Percentiles rank a stretch among this genome's conserved stretches.
Conservation (phyloP, 1,140 invertebrate genomes). For the Saccostrea echinata region DNA sequence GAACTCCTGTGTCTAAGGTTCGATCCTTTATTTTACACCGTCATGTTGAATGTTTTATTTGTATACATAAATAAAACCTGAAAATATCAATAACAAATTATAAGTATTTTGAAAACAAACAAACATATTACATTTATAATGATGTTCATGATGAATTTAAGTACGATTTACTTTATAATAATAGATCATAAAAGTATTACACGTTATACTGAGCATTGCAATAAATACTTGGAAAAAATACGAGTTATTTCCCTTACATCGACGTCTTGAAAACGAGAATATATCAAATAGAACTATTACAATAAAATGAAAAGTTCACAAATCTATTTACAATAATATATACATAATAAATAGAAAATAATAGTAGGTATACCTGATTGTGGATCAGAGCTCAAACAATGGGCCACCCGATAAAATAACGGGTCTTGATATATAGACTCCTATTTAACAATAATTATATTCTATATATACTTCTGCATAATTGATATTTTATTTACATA, state of each 20-base stretch:
- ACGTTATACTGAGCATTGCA: background rate
- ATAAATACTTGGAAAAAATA: too few relatives aligned
- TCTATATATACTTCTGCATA: too few relatives aligned
- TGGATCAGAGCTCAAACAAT: background rate
- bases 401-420: background rate
- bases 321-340: background rate
- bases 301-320: background rate
- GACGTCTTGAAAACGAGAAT: background rate
- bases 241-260: background rate
- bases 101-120: constrained; percentile 3
- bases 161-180: background rate
- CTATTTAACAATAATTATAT: too few relatives aligned
- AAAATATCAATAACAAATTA: background rate
- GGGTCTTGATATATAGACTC: too few relatives aligned
- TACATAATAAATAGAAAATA: background rate
- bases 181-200: background rate
- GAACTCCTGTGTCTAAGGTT: background rate
- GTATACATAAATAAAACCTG: background rate
- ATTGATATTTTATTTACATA: too few relatives aligned
- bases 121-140: background rate
- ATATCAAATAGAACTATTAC: background rate
- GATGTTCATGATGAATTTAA: too few relatives aligned
- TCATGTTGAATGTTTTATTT: background rate
- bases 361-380: background rate
- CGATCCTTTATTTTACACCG: background rate